phyloP scores from a whole-genome alignment of 2,113 vertebrate genomes.

The Cinclus mexicanus region DNA sequence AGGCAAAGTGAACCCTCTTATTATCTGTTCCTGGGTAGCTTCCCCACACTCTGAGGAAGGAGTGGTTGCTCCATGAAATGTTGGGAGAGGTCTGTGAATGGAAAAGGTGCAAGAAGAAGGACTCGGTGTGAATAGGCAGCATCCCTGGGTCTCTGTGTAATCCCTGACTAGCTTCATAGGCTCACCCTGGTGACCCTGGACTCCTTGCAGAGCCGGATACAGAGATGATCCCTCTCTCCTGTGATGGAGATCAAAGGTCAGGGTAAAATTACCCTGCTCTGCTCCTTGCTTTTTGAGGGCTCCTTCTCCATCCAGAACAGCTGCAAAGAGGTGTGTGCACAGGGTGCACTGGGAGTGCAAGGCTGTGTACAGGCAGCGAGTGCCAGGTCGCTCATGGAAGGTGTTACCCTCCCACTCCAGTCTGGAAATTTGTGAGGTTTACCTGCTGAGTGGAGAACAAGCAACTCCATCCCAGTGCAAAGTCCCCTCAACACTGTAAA shows the following conservation, averaged over 20 bases:
- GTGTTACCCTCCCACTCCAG: rapidly evolving
- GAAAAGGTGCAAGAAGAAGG: background rate
- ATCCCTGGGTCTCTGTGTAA: constrained; percentile 29
- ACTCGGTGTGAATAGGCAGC: background rate
- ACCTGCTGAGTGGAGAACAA: background rate
- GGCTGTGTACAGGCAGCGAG: rapidly evolving
- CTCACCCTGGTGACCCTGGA: constrained; percentile 46
- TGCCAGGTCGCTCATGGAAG: background rate
- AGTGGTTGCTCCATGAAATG: background rate
- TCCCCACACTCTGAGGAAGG: background rate
- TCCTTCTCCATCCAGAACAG: background rate
- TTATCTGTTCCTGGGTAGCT: background rate
- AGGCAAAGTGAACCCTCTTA: background rate
- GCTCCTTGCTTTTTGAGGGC: background rate
- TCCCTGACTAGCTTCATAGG: background rate
- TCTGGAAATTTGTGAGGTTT: background rate
- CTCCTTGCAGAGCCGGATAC: constrained; percentile 56
- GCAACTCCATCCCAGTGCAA: background rate
- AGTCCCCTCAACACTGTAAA: background rate
- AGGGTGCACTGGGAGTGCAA: rapidly evolving
- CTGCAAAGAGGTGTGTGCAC: background rate
- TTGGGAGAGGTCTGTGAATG: background rate
- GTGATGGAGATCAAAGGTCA: constrained; percentile 56
- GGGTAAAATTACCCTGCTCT: constrained; percentile 58
- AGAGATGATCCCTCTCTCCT: constrained; percentile 58